phyloP scores from a whole-genome alignment of 64 coral and sea anemone genomes.

The Montipora foliosa region DNA sequence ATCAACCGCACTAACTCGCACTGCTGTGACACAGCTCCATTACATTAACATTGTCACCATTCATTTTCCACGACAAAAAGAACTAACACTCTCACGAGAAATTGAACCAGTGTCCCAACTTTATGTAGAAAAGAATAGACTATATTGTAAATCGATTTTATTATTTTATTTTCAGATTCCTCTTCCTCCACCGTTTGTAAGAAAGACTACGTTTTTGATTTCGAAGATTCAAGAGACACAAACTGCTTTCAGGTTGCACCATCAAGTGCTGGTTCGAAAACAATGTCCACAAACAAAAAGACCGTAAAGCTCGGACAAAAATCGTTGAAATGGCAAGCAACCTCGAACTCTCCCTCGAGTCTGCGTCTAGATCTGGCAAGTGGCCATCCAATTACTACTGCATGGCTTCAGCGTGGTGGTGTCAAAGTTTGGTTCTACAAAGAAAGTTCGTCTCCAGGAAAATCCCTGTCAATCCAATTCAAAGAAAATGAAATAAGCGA shows the following conservation, averaged over 20 bases:
- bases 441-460: background rate
- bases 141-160: too few relatives aligned
- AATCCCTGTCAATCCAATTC: background rate
- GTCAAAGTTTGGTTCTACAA: slow-evolving; percentile 50
- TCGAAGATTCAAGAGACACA: background rate
- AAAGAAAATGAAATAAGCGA: background rate
- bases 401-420: background rate
- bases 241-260: background rate
- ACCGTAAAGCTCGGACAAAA: background rate
- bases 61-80: too few relatives aligned
- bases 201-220: background rate
- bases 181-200: background rate
- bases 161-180: background rate
- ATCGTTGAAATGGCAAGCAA: slow-evolving; percentile 2
- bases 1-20: too few relatives aligned
- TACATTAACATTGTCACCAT: too few relatives aligned
- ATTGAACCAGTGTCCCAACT: too few relatives aligned
- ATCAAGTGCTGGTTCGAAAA: background rate
- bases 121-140: too few relatives aligned
- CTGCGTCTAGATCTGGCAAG: background rate
- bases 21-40: too few relatives aligned
- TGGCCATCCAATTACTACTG: background rate
- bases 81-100: too few relatives aligned
- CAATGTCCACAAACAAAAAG: background rate
- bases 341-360: background rate